phyloP scores from a whole-genome alignment of 2,113 vertebrate genomes.

The Hydrochoerus hydrochaeris region DNA sequence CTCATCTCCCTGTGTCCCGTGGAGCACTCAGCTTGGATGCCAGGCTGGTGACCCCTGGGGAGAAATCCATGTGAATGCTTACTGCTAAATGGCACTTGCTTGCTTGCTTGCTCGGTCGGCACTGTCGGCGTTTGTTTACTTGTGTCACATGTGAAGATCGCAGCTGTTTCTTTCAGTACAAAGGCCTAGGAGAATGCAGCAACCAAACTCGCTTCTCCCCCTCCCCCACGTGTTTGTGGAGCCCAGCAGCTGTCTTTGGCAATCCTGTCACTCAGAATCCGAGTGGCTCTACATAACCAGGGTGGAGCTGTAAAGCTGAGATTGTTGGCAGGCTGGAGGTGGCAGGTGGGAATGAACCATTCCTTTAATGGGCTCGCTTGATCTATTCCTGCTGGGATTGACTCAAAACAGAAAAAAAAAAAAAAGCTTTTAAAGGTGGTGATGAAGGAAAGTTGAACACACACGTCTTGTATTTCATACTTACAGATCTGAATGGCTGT shows the following conservation, averaged over 20 bases:
- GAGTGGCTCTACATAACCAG: conserved; percentile 48
- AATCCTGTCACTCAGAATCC: conserved; percentile 65
- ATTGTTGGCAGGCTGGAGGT: conserved; percentile 3
- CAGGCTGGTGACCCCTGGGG: neutral
- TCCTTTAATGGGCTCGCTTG: conserved; percentile 38
- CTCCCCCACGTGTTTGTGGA: conserved; percentile 21
- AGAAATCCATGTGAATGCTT: neutral
- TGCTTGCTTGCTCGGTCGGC: too few species aligned
- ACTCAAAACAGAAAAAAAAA: neutral
- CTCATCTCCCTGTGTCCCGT: neutral
- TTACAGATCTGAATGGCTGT: neutral
- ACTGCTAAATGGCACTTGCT: neutral
- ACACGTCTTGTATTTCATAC: conserved; percentile 43
- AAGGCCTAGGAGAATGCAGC: conserved; percentile 51
- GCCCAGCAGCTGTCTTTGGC: conserved; percentile 74
- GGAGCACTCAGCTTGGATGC: neutral
- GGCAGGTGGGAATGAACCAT: conserved; percentile 70
- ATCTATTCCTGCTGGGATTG: neutral
- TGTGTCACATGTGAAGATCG: conserved; percentile 1
- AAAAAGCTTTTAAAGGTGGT: conserved; percentile 2
- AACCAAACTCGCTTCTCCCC: neutral
- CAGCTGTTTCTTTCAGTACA: conserved; percentile 77
- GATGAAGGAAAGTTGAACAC: conserved; percentile 48
- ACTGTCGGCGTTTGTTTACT: conserved; percentile 69
- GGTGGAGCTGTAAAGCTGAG: neutral